phyloP scores from a whole-genome alignment of 2,888 invertebrate species.

The Drosophila gaucha region DNA sequence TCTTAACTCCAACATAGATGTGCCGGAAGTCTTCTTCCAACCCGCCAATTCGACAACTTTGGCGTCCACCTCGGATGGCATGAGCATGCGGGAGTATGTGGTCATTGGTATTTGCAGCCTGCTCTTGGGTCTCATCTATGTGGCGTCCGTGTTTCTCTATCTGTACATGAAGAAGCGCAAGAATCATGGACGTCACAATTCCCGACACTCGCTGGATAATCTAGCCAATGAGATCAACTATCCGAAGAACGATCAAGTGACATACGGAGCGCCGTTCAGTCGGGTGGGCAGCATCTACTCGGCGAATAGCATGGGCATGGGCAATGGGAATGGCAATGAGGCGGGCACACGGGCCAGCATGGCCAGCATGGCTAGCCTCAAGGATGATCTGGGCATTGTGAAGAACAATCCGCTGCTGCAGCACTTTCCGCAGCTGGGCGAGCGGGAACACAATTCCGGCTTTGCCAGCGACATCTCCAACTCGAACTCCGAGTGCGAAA shows the following conservation, averaged over 20 bases:
- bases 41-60: conserved; percentile 85
- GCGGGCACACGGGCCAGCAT: conserved; percentile 73
- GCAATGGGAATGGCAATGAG: conserved; percentile 60
- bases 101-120: conserved; percentile 93
- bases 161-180: conserved; percentile 90
- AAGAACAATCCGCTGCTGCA: conserved; percentile 91
- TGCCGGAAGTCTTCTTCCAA: conserved; percentile 92
- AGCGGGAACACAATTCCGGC: conserved; percentile 85
- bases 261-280: conserved; percentile 83
- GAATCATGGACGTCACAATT: conserved; percentile 74
- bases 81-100: conserved; percentile 91
- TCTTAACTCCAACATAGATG: conserved; percentile 86
- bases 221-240: conserved; percentile 85
- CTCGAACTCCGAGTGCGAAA: conserved; percentile 89
- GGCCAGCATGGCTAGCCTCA: conserved; percentile 83
- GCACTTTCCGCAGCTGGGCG: conserved; percentile 87
- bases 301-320: conserved; percentile 75
- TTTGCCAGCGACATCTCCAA: conserved; percentile 87
- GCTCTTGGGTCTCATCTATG: conserved; percentile 93
- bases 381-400: conserved; percentile 89
- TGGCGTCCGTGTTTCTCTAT: conserved; percentile 93
- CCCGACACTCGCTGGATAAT: conserved; percentile 81
- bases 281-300: conserved; percentile 84
- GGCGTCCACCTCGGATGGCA: conserved; percentile 86
- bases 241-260: conserved; percentile 85